Base-by-base conservation (phyloP, 1,140 invertebrate species). In the Bombus vancouverensis region DNA sequence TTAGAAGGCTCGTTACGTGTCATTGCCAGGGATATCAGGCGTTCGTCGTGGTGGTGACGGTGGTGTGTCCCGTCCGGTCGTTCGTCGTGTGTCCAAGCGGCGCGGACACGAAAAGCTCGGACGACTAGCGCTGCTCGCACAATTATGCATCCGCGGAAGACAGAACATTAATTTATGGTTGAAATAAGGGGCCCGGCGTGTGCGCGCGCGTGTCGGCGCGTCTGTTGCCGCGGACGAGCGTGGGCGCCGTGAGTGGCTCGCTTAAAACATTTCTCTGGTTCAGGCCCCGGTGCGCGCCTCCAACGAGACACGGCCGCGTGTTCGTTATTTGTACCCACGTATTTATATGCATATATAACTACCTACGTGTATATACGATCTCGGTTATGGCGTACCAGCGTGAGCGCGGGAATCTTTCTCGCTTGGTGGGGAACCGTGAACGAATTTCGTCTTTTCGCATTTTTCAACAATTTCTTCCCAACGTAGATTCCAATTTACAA, bases 241-340 rank as follows among this genome's bases (percentile, higher is more conserved):
- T 94, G 93, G 93, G 93, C 93, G 93, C 92, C 89, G 88, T 87
- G 92, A 92, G 91, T 93, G 92, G 91, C 91, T 93, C 91, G 93
- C 93, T 95, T 94, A 92, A 95, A 95, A 95, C 94, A 95, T 95
- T 95, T 95, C 94, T 95, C 94, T 94, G 93, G 93, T 94, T 94
- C 93, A 93, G 90, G 78, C 77, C 91, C 91, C 74, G 85, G 79
- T 84, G 86, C 83, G 70, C 85, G 86, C 86, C 89, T 87, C 86
- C 89, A 85, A 90, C 89, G 86, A 90, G 91, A 89, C 90, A 90
- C 91, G 89, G 80, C 86, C 88, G 93, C 93, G 92, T 95, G 94
- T 95, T 94, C 93, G 94, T 95, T 95, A 95, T 95, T 95, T 95
- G 94, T 95, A 95, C 93, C 93, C 94, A 93, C 93, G 94, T 93